Base-by-base conservation (phyloP, 1,140 invertebrate species). In the Asbolus verrucosus region DNA sequence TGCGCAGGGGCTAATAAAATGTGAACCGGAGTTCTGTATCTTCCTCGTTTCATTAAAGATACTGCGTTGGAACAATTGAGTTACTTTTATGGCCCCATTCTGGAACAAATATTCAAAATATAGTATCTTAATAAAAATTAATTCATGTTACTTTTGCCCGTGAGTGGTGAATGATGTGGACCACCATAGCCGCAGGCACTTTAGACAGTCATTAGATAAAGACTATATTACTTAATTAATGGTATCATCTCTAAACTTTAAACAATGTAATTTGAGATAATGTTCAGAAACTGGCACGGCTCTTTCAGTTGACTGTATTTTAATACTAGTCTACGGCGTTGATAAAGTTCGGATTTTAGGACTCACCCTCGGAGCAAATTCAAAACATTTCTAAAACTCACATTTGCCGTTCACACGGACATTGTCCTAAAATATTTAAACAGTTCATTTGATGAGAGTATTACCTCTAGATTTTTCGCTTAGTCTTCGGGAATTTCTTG, bases 1-100 rank as follows among this genome's bases (percentile, higher is more conserved):
- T n/a, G 33, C n/a, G 21, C 27, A 11, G 4, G 21, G 46, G 21
- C 21, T 54, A 54, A 54, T 54, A 54, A 54, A 54, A 54, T 27
- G 46, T 54, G 19, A 19, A 9, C 46, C 21, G 46, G 27, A 54
- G 13, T 54, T 30, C 21, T 54, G 46, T 54, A 54, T 54, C 46
- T 54, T 54, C 9, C 21, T 54, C 46, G 27, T 54, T 54, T 24
- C 43, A 50, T 50, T 54, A 50, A 50, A 50, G 43, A 27, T 54
- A 54, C 46, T 6, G 46, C 21, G 18, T 9, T 31, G 46, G 13
- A 54, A 54, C 46, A 54, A 54, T 54, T 54, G 46, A 54, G 46
- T 54, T 54, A 54, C 46, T 54, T 54, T 54, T 54, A 54, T 24
- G 21, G 46, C 9, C 21, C 11, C 21, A 54, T 54, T 54, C 21